Base-by-base conservation (phyloP, 92 coral and sea anemone species). In the Pocillopora grandis region DNA sequence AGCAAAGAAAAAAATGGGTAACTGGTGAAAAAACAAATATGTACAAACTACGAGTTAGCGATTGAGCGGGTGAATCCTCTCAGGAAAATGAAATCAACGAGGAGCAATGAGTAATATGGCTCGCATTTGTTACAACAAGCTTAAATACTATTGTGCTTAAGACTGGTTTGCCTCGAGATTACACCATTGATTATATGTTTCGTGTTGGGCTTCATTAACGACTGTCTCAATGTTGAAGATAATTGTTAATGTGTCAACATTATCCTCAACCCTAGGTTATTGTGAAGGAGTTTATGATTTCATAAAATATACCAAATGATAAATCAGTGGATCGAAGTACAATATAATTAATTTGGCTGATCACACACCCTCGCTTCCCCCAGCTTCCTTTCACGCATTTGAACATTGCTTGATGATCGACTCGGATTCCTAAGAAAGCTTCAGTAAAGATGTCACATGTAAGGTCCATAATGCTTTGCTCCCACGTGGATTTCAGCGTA, bases 401-500 rank as follows among this genome's bases (percentile, higher is more conserved):
- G 75, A 70, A 77, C 90, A 94, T 88, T 15, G 78, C 17, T 21
- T 13, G 70, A 27, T 93, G 79, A 42, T 94, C 90, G 15, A 94
- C 85, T 57, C 93, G 82, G 15, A 71, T 71, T 23, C 95, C 98
- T 8, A 94, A 91, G 70, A 94, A 88, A 17, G 98, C 86, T 78
- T 87, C 93, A 0, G 92, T 89, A 62, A 94, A 91, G 31, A 94
- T 94, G 52, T 94, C 93, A 85, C 95, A 91, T 48, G 89, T 82
- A 75, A 94, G 80, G 1, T 83, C 72, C 83, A 89, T 85, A 9
- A 94, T 80, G 55, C 90, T 91, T 14, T 66, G 49, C 65, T 94
- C 98, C 92, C 92, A 94, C 18, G 52, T 62, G n/a, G 79, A 68
- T 77, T 83, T 64, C 66, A 83, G 8, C 11, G 27, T 15, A 9